Conservation (phyloP, 1,140 invertebrate genomes). For the Drosophila lini region DNA sequence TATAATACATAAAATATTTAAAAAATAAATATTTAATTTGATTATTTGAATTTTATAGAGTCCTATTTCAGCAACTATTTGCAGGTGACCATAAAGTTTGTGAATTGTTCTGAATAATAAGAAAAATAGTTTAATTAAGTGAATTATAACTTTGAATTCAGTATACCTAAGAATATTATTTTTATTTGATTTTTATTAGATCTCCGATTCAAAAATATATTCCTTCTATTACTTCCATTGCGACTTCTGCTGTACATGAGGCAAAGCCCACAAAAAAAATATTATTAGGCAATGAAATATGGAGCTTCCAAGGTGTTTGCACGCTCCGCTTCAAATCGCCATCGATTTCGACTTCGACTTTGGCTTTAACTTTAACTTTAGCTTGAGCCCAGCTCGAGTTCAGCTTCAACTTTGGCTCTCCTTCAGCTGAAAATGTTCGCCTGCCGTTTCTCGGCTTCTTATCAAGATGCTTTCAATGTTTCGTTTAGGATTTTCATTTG, state of each 20-base stretch:
- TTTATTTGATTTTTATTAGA: not conserved
- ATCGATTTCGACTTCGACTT: conserved; percentile 25
- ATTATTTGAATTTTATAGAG: too few species aligned
- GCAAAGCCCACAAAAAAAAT: conserved; percentile 56
- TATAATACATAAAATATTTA: too few species aligned
- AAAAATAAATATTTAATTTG: too few species aligned
- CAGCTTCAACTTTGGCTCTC: conserved; percentile 26
- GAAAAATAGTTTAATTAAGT: too few species aligned
- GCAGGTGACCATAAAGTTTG: too few species aligned
- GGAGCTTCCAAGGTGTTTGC: conserved; percentile 72
- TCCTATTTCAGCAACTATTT: too few species aligned
- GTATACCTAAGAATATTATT: not conserved
- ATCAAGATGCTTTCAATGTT: conserved; percentile 82
- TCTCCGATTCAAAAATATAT: not conserved
- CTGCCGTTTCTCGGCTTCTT: conserved; percentile 52
- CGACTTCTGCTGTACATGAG: conserved; percentile 23
- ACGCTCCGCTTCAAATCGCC: conserved; percentile 59
- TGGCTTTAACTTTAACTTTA: conserved; percentile 20
- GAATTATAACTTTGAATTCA: too few species aligned
- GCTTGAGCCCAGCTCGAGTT: conserved; percentile 15
- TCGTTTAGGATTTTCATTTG: conserved; percentile 83
- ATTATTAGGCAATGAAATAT: conserved; percentile 78
- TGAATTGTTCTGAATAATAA: too few species aligned
- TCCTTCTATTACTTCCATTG: not conserved
- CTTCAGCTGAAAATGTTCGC: conserved; percentile 33